Evolutionary conservation across 2,888 invertebrate genomes (phyloP).

Genomic region (Phaedon cochleariae): DNA sequence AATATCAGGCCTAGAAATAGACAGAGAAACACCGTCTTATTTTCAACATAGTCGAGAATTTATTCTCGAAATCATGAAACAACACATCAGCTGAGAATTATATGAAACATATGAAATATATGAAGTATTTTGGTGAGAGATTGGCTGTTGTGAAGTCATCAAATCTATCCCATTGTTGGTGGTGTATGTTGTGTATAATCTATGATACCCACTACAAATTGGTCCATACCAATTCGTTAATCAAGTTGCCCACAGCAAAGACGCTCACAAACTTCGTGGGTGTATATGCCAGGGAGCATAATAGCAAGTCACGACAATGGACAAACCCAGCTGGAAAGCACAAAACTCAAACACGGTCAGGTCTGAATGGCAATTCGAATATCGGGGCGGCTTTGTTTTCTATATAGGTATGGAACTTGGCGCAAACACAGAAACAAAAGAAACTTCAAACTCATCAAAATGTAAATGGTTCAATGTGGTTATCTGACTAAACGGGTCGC

Average conservation of each 20-base stretch:
- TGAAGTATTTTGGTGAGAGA: too few species aligned
- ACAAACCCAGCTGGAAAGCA: conserved; percentile 17
- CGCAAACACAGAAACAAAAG: conserved; percentile 51
- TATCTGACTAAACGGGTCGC: conserved; percentile 49
- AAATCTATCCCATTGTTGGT: too few species aligned
- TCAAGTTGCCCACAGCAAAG: neutral
- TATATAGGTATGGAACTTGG: conserved; percentile 43
- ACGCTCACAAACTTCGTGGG: conserved; percentile 1
- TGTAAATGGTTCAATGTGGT: conserved; percentile 57
- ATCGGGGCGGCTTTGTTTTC: conserved; percentile 31
- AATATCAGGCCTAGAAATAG: too few species aligned
- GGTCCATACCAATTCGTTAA: too few species aligned
- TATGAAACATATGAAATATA: too few species aligned
- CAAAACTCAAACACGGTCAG: conserved; percentile 39
- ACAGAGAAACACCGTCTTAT: too few species aligned
- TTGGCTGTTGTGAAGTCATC: too few species aligned
- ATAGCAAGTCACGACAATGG: conserved; percentile 18
- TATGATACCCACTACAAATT: neutral
- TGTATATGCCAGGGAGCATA: neutral
- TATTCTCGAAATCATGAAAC: too few species aligned
- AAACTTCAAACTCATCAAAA: conserved; percentile 57
- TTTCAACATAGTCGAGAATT: too few species aligned
- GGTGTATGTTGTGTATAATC: neutral
- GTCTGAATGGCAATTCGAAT: conserved; percentile 46
- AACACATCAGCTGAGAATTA: too few species aligned